Evolutionary conservation across 2,113 vertebrate species (phyloP), one percentile per base, ranked within the genome.

Genomic region (Psilopogon haemacephalus): DNA sequence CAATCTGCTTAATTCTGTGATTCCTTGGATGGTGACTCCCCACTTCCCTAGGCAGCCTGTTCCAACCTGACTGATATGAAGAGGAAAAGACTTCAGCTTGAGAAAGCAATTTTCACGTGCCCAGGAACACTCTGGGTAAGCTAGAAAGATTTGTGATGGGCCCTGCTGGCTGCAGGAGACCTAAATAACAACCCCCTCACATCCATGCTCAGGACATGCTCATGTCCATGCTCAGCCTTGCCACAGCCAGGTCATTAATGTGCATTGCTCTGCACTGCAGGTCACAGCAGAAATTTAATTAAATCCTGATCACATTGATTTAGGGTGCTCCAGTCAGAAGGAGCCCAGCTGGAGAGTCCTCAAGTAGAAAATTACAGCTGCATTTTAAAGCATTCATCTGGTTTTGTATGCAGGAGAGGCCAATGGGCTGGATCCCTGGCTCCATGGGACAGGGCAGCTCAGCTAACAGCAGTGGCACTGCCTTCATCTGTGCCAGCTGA

Each of bases 221-320:
- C 30, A 6, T 16, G n/a, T 23, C 63, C 46, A 1, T 7, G 46
- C 54, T 72, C 54, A 77, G 33, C 48, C 55, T 44, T 0, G 0
- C 19, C 80, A 40, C 74, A 83, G 67, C 85, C 56, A n/a, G 85
- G 63, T 80, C 55, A 38, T 38, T 70, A 11, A 3, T 19, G 60
- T 52, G 59, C 55, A 46, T 90, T 48, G 17, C 54, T 46, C 50
- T 9, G 16, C 81, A 93, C 28, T 73, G 67, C 71, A 93, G 74
- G 84, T 82, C 89, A 89, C 46, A 60, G 81, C 86, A 80, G 81
- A 95, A 44, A 92, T 92, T 95, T 92, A 89, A 96, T 95, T 94
- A 94, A 91, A 91, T 68, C 82, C 32, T 79, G 84, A 90, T 95
- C 87, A 96, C 90, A 93, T 92, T 27, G 3, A 92, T 95, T 76